phyloP scores from a whole-genome alignment of 2,888 invertebrate genomes.

The Aleiodes alternator region DNA sequence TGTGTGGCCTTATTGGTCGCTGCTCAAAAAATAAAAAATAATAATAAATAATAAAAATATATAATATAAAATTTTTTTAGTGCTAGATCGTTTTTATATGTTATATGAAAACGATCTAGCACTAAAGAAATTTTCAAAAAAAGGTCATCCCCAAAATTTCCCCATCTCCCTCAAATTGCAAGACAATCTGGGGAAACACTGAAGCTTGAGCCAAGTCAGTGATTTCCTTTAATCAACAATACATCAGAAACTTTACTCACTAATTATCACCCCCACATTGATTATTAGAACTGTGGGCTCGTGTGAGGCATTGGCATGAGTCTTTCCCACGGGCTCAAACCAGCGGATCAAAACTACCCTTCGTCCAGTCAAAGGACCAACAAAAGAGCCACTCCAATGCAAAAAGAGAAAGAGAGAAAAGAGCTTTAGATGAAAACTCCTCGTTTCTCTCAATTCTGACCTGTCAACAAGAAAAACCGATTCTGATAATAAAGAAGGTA shows the following conservation, averaged over 20 bases:
- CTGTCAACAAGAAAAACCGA: neutral
- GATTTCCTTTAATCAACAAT: neutral
- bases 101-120: no score
- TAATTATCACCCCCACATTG: neutral
- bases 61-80: no score
- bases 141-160: no score
- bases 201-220: no score
- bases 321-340: constrained; percentile 63
- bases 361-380: neutral
- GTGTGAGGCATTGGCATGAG: constrained; percentile 58
- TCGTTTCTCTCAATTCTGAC: neutral
- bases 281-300: constrained; percentile 50
- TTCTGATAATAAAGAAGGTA: neutral
- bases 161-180: no score
- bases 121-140: no score
- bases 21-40: no score
- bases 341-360: constrained; percentile 56
- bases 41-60: no score
- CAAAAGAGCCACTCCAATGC: neutral
- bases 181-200: no score
- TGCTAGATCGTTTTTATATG: no score
- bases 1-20: no score
- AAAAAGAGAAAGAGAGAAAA: neutral
- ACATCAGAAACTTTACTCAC: neutral
- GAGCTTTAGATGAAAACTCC: neutral